Evolutionary conservation across 2,113 vertebrate genomes (phyloP).

Genomic region (Cavia porcellus): DNA sequence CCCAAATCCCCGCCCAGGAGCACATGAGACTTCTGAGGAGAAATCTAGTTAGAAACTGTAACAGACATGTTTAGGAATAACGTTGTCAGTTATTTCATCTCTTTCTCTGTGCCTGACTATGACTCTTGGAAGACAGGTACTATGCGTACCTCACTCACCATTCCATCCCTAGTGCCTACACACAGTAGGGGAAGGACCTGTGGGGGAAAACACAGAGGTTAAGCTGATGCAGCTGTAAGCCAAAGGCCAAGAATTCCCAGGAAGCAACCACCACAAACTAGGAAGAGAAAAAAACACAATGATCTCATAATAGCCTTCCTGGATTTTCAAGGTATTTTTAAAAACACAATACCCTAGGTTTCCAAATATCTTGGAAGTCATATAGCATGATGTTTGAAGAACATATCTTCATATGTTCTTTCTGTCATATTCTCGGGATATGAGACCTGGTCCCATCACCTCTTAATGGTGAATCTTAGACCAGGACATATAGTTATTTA

Average conservation of each 20-base stretch:
- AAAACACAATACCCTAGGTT: background rate
- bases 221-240: background rate
- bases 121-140: background rate
- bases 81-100: background rate
- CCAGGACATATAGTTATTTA: background rate
- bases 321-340: background rate
- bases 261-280: background rate
- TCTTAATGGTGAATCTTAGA: background rate
- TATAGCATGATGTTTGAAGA: background rate
- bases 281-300: background rate
- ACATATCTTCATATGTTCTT: too few relatives aligned
- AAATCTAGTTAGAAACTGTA: background rate
- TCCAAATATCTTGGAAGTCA: background rate
- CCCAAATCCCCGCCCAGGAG: too few relatives aligned
- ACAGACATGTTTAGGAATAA: background rate
- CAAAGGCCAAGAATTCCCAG: background rate
- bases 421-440: background rate
- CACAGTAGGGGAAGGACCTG: background rate
- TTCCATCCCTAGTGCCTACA: background rate
- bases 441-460: background rate
- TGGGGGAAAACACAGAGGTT: background rate
- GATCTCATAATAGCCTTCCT: background rate
- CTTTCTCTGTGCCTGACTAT: background rate
- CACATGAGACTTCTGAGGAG: too few relatives aligned
- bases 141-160: background rate